phyloP scores from a whole-genome alignment of 2,113 vertebrate genomes.

The Gracilinanus agilis region DNA sequence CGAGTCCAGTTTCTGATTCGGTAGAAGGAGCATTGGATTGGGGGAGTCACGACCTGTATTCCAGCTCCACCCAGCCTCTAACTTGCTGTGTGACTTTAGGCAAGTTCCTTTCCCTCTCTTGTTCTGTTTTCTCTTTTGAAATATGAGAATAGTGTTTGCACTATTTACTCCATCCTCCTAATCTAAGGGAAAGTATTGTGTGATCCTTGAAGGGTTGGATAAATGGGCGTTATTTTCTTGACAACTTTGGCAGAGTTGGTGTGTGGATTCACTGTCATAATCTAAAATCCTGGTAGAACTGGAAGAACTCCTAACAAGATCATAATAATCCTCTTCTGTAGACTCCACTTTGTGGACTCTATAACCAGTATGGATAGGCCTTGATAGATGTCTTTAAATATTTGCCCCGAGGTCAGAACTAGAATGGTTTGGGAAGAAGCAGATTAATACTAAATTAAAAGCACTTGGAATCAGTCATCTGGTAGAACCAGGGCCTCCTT shows the following conservation, averaged over 20 bases:
- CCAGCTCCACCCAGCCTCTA: neutral
- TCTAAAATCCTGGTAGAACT: neutral
- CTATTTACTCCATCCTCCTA: neutral
- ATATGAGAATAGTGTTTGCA: neutral
- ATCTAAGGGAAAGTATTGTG: neutral
- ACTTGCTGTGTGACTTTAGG: slow-evolving; percentile 72
- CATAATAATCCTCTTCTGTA: neutral
- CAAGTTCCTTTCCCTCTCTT: slow-evolving; percentile 14
- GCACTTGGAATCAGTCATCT: neutral
- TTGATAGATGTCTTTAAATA: neutral
- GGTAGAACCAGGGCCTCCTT: neutral
- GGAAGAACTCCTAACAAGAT: neutral
- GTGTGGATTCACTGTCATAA: neutral
- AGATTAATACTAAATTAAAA: neutral
- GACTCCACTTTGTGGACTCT: neutral
- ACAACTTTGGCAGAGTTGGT: neutral
- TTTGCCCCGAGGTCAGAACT: neutral
- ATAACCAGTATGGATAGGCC: no score
- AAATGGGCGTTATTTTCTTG: neutral
- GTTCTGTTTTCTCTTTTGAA: neutral
- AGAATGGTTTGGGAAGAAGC: neutral
- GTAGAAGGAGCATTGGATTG: neutral
- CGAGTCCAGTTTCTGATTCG: neutral
- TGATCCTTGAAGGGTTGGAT: neutral
- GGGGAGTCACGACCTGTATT: neutral